phyloP scores from a whole-genome alignment of 2,888 invertebrate genomes.

The Drosophila mercatorum region DNA sequence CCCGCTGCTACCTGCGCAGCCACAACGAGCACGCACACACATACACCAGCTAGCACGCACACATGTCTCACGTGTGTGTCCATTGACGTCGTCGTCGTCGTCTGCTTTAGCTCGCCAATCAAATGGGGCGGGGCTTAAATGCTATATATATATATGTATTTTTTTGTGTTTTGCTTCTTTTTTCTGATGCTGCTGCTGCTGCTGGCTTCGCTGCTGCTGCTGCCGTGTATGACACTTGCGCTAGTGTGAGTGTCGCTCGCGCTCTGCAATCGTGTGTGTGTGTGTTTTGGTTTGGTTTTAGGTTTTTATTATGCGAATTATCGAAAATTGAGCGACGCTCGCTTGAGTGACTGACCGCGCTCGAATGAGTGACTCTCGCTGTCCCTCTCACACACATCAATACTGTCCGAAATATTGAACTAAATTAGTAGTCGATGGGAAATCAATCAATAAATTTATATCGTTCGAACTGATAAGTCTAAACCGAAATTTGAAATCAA shows the following conservation, averaged over 20 bases:
- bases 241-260: conserved; percentile 45
- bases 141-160: conserved; percentile 31
- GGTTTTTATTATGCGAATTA: conserved; percentile 77
- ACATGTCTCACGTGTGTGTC: conserved; percentile 69
- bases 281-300: conserved; percentile 32
- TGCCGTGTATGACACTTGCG: conserved; percentile 71
- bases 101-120: conserved; percentile 81
- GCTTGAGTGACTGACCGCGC: conserved; percentile 20
- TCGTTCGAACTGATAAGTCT: conserved; percentile 4
- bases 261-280: conserved; percentile 4
- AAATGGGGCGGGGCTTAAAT: conserved; percentile 84
- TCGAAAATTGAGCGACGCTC: conserved; percentile 73
- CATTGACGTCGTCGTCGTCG: conserved; percentile 72
- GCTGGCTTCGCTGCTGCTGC: conserved; percentile 35
- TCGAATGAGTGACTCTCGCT: conserved; percentile 36
- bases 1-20: conserved; percentile 72
- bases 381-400: neutral
- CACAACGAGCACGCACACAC: conserved; percentile 41
- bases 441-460: conserved; percentile 11
- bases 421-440: conserved; percentile 10
- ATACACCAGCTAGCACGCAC: conserved; percentile 38
- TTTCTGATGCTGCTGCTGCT: conserved; percentile 45
- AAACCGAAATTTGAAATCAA: neutral
- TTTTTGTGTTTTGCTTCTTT: conserved; percentile 53
- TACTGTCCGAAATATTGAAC: neutral